These are phyloP conservation scores for Psittacula cyanocephala DNA, from an alignment of 2,113 vertebrate genomes.

Conservation along the genomic window DNA sequence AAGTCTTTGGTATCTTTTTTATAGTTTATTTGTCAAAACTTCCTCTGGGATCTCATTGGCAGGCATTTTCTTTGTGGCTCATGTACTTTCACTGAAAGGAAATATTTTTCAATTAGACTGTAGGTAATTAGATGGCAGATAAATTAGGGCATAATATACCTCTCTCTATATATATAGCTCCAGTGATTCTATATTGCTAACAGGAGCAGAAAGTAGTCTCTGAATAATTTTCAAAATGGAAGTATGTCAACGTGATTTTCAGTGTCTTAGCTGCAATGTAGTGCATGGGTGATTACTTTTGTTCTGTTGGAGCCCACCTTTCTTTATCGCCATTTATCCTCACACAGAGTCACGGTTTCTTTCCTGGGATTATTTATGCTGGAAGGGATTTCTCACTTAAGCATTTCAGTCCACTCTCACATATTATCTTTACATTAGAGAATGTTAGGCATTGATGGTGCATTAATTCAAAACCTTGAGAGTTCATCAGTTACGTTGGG, in stretches of 20 bases:
- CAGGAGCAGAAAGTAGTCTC: not conserved
- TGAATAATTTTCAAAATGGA: not conserved
- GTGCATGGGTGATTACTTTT: not conserved
- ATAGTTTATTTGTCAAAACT: slow-evolving; percentile 44
- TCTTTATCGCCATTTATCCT: not conserved
- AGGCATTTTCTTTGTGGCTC: slow-evolving; percentile 63
- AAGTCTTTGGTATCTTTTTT: slow-evolving; percentile 27
- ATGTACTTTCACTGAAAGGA: slow-evolving; percentile 43
- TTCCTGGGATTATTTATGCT: not conserved
- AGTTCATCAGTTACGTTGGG: not conserved
- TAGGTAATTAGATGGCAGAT: slow-evolving; percentile 59
- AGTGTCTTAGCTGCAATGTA: not conserved
- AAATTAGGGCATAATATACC: slow-evolving; percentile 49
- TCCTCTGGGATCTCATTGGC: slow-evolving; percentile 42
- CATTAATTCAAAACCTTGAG: not conserved
- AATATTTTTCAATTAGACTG: slow-evolving; percentile 62
- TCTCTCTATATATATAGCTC: not conserved
- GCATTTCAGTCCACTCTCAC: not conserved
- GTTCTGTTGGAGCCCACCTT: not conserved
- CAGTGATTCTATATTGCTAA: not conserved
- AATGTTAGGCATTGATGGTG: not conserved
- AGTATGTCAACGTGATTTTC: not conserved
- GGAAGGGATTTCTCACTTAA: not conserved
- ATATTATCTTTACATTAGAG: not conserved
- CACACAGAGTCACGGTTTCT: not conserved